Evolutionary conservation across 2,797 vertebrate species (phyloP).

Genomic region (Danio kyathit): DNA sequence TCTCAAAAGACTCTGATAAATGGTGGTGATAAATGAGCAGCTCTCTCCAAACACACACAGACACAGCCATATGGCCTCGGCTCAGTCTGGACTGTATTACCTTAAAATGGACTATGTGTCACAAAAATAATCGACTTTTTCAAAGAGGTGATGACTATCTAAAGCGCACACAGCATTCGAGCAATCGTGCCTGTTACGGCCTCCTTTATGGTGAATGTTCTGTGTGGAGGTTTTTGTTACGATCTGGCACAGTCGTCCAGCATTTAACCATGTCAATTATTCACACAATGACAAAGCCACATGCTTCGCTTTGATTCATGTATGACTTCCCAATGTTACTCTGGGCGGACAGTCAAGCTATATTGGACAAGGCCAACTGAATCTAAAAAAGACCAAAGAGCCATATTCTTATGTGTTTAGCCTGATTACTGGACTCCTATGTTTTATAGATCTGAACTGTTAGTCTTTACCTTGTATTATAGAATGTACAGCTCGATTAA

Average conservation of each 20-base stretch:
- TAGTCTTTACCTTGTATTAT: not conserved
- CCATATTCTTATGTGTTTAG: not conserved
- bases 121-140: slow-evolving; percentile 50
- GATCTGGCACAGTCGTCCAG: slow-evolving; percentile 4
- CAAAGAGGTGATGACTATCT: slow-evolving; percentile 49
- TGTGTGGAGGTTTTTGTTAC: slow-evolving; percentile 13
- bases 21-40: slow-evolving; percentile 69
- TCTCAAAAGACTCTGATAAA: slow-evolving; percentile 71
- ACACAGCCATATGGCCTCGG: slow-evolving; percentile 47
- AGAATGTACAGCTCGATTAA: not conserved
- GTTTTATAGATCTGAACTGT: slow-evolving; percentile 12
- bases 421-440: not conserved
- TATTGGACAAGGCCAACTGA: slow-evolving; percentile 15
- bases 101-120: slow-evolving; percentile 50
- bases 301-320: slow-evolving; percentile 32
- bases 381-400: slow-evolving; percentile 2
- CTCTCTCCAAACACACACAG: slow-evolving; percentile 43
- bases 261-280: slow-evolving; percentile 27
- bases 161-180: slow-evolving; percentile 1
- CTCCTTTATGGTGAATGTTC: slow-evolving; percentile 17
- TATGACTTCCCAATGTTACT: slow-evolving; percentile 15
- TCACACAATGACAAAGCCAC: slow-evolving; percentile 22
- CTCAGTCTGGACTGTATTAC: slow-evolving; percentile 58
- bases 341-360: slow-evolving; percentile 2
- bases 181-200: slow-evolving; percentile 17